Base-by-base conservation (phyloP, 1,140 invertebrate species). In the Pemphigus obesinymphae region DNA sequence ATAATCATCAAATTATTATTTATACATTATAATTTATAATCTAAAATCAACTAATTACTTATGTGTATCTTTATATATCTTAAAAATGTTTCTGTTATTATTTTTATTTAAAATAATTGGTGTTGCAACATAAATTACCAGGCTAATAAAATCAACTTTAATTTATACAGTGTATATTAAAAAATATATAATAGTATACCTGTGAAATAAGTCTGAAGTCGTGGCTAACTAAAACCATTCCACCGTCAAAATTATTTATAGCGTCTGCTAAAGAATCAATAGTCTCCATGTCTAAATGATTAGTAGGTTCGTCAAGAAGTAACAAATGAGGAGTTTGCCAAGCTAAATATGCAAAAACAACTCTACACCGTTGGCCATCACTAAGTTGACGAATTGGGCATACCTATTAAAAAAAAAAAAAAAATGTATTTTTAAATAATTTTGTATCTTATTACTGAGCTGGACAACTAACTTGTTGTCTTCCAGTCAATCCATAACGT, bases 271-370 rank as follows among this genome's bases (percentile, higher is more conserved):
- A 88, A 0, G 97, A 95, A 88, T 99, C 98, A 83, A 99, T 99
- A 0, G 97, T 99, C 89, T 99, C 98, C 92, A 99, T 98, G 86
- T 99, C 98, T 87, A 99, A 91, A 87, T 99, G 97, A 91, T 99
- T 99, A 31, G 97, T 99, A 84, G 97, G 98, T 91, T 99, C 97
- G 88, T 99, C 97, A 37, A 99, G 89, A 8, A 99, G 88, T 55
- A 99, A 89, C 82, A 99, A 88, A 89, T 99, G 97, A 7, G 97
- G 97, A 37, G 92, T 92, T 89, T 98, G 95, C 94, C 95, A 97
- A 0, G 96, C 95, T 70, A 97, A 88, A 93, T 95, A 99, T 6
- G 98, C 97, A 89, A 99, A 99, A 43, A 99, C 97, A 0, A 99
- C 97, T 83, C 98, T 92, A 88, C 98, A 99, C 80, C 97, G 89